Percentiles rank a stretch among this genome's conserved stretches.
These are phyloP conservation scores for Phoeniculus purpureus DNA, from an alignment of 2,797 vertebrate species.

Conservation along the genomic window DNA sequence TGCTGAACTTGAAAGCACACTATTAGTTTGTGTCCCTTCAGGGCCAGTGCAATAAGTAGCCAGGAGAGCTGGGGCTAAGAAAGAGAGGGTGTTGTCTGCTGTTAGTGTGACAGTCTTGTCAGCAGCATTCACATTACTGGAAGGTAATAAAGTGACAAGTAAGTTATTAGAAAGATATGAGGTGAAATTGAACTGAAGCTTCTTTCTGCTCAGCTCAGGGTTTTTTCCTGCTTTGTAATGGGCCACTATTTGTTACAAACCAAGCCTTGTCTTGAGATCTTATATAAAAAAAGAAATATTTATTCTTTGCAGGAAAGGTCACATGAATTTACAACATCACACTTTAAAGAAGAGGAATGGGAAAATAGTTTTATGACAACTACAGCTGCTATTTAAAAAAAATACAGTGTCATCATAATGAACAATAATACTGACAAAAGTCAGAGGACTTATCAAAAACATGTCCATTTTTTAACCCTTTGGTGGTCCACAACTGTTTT, in stretches of 20 bases:
- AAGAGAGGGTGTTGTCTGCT: conserved; percentile 83
- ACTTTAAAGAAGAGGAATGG: conserved; percentile 74
- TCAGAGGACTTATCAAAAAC: conserved; percentile 68
- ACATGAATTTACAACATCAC: conserved; percentile 79
- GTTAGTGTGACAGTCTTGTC: conserved; percentile 92
- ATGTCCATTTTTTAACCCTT: conserved; percentile 50
- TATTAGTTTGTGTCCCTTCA: conserved; percentile 94
- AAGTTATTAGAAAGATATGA: conserved; percentile 95
- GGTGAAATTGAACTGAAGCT: conserved; percentile 88
- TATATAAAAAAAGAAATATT: conserved; percentile 73
- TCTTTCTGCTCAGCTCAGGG: conserved; percentile 81
- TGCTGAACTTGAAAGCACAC: conserved; percentile 91
- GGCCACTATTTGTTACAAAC: conserved; percentile 78
- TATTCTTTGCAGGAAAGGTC: conserved; percentile 78
- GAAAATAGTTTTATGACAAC: conserved; percentile 74
- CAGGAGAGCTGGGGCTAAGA: conserved; percentile 81
- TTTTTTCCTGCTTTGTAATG: conserved; percentile 82
- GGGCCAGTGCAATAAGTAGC: conserved; percentile 83
- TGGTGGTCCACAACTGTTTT: conserved; percentile 43
- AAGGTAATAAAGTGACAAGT: conserved; percentile 94
- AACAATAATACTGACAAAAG: conserved; percentile 71
- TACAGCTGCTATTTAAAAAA: conserved; percentile 71
- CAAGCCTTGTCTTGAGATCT: conserved; percentile 73
- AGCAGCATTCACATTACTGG: conserved; percentile 88
- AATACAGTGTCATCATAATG: conserved; percentile 73